phyloP scores from a whole-genome alignment of 2,888 invertebrate species.

The Rhingia rostrata region DNA sequence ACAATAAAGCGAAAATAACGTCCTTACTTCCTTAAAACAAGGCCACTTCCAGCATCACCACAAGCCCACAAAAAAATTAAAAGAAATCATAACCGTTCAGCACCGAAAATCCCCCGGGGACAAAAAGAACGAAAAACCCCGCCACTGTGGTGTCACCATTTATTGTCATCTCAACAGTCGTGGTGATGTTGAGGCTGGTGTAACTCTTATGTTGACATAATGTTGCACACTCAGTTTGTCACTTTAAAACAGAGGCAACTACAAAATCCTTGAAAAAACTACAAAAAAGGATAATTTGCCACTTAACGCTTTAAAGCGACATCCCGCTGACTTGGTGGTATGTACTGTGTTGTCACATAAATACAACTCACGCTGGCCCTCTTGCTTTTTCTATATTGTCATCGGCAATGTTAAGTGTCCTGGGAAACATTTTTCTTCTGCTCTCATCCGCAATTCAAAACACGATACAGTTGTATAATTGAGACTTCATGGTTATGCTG shows the following conservation, averaged over 20 bases:
- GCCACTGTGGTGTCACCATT: conserved; percentile 33
- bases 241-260: conserved; percentile 3
- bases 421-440: conserved; percentile 80
- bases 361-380: conserved; percentile 41
- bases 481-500: conserved; percentile 73
- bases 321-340: conserved; percentile 45
- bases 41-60: neutral
- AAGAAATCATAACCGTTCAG: conserved; percentile 71
- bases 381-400: conserved; percentile 32
- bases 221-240: conserved; percentile 60
- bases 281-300: conserved; percentile 73
- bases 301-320: conserved; percentile 71
- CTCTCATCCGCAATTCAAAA: conserved; percentile 65
- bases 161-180: conserved; percentile 20
- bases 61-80: conserved; percentile 56
- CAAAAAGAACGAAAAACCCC: conserved; percentile 38
- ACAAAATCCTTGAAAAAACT: conserved; percentile 41
- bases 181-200: conserved; percentile 20
- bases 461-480: conserved; percentile 74
- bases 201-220: conserved; percentile 61
- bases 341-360: conserved; percentile 65
- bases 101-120: conserved; percentile 45
- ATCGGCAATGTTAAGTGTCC: conserved; percentile 75
- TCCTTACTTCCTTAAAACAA: conserved; percentile 51
- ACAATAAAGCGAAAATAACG: conserved; percentile 63